phyloP scores from a whole-genome alignment of 2,113 vertebrate genomes.

The Oxyruncus cristatus region DNA sequence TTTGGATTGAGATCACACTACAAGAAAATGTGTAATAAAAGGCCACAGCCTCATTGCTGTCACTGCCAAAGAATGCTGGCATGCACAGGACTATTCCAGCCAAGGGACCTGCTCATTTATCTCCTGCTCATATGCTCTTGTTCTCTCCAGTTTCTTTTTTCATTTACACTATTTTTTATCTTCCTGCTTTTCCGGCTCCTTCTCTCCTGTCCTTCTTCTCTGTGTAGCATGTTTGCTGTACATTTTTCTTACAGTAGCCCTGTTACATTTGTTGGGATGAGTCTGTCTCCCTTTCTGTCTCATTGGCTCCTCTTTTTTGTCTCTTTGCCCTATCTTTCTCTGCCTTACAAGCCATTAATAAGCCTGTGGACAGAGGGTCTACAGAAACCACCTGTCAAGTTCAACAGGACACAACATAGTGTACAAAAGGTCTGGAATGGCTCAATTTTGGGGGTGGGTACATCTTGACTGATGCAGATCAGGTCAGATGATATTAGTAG shows the following conservation, averaged over 20 bases:
- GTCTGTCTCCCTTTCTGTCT: neutral
- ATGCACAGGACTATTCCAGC: neutral
- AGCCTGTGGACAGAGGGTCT: neutral
- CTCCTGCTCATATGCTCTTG: neutral
- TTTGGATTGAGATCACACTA: neutral
- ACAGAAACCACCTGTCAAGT: neutral
- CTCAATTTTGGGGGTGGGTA: neutral
- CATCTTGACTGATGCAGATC: neutral
- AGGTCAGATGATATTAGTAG: neutral
- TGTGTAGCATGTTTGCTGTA: neutral
- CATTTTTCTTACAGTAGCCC: neutral
- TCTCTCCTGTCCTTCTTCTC: neutral
- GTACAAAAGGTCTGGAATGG: neutral
- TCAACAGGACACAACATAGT: neutral
- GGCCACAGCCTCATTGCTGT: neutral
- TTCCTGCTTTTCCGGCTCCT: neutral
- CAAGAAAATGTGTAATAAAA: neutral
- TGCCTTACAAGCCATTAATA: neutral
- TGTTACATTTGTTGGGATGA: neutral
- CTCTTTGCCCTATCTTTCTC: neutral
- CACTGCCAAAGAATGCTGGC: neutral
- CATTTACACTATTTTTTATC: neutral
- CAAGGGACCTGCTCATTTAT: constrained; percentile 3
- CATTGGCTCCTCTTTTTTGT: neutral
- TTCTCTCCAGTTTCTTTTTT: neutral